Evolutionary conservation across 1,140 invertebrate genomes (phyloP).

Genomic region (Ceratina australensis): DNA sequence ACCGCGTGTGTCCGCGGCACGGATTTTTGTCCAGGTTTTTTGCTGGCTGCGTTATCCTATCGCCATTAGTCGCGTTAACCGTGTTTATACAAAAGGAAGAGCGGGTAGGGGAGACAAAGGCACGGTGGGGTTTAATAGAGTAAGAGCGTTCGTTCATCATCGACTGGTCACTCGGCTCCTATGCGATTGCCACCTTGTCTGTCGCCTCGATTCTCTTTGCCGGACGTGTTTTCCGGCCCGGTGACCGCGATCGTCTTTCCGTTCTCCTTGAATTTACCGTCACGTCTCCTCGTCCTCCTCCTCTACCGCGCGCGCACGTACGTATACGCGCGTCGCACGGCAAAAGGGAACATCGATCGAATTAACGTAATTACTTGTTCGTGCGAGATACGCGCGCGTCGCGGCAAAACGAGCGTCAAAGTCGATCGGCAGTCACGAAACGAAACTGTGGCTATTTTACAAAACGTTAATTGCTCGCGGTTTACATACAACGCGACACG

Average conservation of each 20-base stretch:
- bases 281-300: neutral
- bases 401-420: conserved; percentile 28
- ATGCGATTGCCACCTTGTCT: neutral
- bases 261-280: conserved; percentile 13
- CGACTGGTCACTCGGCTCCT: neutral
- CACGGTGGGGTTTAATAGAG: conserved; percentile 17
- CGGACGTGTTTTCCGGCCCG: conserved; percentile 13
- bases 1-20: conserved; percentile 15
- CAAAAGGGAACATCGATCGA: conserved; percentile 40
- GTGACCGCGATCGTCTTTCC: conserved; percentile 16
- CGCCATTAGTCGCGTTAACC: conserved; percentile 26
- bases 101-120: neutral
- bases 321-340: neutral
- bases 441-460: conserved; percentile 18
- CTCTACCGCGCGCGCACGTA: neutral
- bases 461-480: conserved; percentile 34
- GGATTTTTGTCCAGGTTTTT: conserved; percentile 22
- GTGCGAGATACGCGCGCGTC: conserved; percentile 24
- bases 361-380: conserved; percentile 51
- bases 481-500: conserved; percentile 7
- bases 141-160: conserved; percentile 34
- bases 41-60: conserved; percentile 36
- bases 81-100: neutral
- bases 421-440: conserved; percentile 29
- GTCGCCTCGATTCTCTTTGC: neutral